These are phyloP conservation scores for Tragulus kanchil DNA, from an alignment of 2,113 vertebrate genomes.

Conservation along the genomic window DNA sequence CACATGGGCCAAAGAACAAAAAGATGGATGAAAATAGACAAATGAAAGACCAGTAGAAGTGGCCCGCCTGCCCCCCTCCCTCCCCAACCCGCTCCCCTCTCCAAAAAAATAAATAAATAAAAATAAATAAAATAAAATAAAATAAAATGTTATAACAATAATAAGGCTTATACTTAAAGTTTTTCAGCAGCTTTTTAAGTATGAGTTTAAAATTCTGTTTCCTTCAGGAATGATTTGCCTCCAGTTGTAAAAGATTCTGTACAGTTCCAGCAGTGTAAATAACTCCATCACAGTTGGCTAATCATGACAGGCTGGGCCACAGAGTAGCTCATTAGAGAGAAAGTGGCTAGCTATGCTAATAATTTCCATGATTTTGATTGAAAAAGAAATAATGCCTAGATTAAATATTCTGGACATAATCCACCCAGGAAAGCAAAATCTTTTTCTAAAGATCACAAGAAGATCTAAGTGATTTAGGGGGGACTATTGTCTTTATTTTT, in stretches of 20 bases:
- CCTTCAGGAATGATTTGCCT: not conserved
- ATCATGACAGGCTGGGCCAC: not conserved
- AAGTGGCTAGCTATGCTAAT: conserved; percentile 18
- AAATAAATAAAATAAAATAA: not conserved
- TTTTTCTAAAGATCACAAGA: conserved; percentile 22
- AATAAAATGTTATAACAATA: not conserved
- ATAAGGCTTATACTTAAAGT: not conserved
- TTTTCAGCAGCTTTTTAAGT: not conserved
- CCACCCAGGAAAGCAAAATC: conserved; percentile 1
- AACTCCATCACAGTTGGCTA: not conserved
- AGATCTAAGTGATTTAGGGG: not conserved
- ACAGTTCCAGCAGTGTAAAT: not conserved
- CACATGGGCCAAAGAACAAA: too few species aligned
- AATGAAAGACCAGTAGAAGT: too few species aligned
- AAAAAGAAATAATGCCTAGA: conserved; percentile 48
- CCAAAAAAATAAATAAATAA: too few species aligned
- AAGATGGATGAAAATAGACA: too few species aligned
- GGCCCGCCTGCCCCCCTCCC: too few species aligned
- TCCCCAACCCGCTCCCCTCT: too few species aligned
- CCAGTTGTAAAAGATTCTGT: not conserved
- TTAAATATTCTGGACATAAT: conserved; percentile 45
- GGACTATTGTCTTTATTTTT: not conserved
- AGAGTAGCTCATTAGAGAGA: not conserved
- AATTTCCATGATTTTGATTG: conserved; percentile 44
- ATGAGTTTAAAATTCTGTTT: not conserved